Evolutionary conservation across 2,888 invertebrate species (phyloP).

Genomic region (Stenotaenia linearis): DNA sequence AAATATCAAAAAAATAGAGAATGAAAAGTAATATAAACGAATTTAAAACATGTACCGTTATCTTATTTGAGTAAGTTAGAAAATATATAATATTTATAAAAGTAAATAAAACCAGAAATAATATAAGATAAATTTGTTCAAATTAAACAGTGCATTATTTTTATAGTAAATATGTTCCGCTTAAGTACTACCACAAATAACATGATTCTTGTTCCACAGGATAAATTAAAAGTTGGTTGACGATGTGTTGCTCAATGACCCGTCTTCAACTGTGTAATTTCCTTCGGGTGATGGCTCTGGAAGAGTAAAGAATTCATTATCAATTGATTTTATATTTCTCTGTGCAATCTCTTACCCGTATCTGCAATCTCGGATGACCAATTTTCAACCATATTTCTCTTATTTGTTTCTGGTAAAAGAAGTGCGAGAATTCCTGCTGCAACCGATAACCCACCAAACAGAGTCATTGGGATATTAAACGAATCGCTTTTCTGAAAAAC

Average conservation of each 20-base stretch:
- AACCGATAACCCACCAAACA: constrained; percentile 65
- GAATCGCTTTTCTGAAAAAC: neutral
- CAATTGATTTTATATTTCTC: too few relatives aligned
- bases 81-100: neutral
- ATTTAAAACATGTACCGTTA: neutral
- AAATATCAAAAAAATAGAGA: neutral
- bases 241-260: neutral
- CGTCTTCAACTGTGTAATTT: neutral
- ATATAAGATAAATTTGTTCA: neutral
- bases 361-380: neutral
- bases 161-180: neutral
- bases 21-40: neutral
- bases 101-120: neutral
- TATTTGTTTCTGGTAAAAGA: constrained; percentile 70
- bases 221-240: neutral
- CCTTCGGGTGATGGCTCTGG: neutral
- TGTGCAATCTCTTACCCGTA: neutral
- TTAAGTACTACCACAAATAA: neutral
- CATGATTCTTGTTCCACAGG: neutral
- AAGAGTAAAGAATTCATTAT: neutral
- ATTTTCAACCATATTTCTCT: constrained; percentile 66
- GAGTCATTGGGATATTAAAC: constrained; percentile 55
- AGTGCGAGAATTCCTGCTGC: constrained; percentile 62
- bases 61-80: neutral
- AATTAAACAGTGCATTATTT: neutral